phyloP scores from a whole-genome alignment of 2,888 invertebrate genomes.

The Leistus spinibarbis region DNA sequence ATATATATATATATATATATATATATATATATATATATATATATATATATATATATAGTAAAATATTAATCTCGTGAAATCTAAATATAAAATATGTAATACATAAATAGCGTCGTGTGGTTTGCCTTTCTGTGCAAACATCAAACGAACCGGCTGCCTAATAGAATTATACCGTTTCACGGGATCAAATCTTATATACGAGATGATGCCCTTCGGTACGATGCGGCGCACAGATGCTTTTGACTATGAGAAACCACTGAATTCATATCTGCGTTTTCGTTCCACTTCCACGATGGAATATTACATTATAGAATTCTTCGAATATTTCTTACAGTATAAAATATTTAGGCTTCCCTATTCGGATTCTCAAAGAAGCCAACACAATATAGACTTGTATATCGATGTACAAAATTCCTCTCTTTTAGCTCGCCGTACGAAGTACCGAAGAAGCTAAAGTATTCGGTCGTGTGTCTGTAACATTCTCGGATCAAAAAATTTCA shows the following conservation, averaged over 20 bases:
- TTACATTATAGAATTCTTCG: not conserved
- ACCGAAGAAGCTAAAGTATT: no score
- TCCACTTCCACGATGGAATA: not conserved
- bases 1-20: no score
- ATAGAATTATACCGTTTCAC: constrained; percentile 7
- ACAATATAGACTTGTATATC: no score
- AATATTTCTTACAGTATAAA: not conserved
- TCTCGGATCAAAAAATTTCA: no score
- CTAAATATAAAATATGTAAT: constrained; percentile 28
- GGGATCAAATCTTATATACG: not conserved
- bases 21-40: no score
- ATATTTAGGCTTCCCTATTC: not conserved
- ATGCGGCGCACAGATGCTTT: not conserved
- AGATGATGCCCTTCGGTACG: not conserved
- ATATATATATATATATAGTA: no score
- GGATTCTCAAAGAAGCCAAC: no score
- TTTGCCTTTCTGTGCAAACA: not conserved
- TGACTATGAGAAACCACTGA: constrained; percentile 3
- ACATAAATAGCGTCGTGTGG: not conserved
- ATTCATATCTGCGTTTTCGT: not conserved
- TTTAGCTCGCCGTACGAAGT: no score
- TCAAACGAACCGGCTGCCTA: constrained; percentile 3
- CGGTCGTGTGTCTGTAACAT: no score
- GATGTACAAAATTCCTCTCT: no score
- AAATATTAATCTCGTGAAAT: not conserved